Percentiles rank a stretch among this genome's conserved stretches.
These are phyloP conservation scores for Scaptomyza hsui DNA, from an alignment of 1,140 invertebrate genomes.

Conservation along the genomic window DNA sequence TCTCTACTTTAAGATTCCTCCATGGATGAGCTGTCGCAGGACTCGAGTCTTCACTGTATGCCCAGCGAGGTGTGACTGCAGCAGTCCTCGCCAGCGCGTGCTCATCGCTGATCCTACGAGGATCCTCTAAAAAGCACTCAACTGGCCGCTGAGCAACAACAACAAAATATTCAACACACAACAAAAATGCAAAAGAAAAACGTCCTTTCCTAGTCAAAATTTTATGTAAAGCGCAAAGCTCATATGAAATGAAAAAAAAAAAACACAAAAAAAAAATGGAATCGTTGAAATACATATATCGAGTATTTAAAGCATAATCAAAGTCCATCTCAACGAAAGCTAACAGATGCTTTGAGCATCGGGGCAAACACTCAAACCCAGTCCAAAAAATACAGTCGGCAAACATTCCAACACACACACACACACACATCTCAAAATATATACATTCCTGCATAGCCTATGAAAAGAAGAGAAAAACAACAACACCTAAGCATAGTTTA, in stretches of 20 bases:
- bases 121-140: conserved; percentile 9
- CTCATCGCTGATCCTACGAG: conserved; percentile 51
- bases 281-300: conserved; percentile 23
- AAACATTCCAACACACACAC: conserved; percentile 13
- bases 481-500: conserved; percentile 62
- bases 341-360: conserved; percentile 67
- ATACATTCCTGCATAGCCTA: conserved; percentile 72
- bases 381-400: conserved; percentile 33
- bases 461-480: conserved; percentile 16
- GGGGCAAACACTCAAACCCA: conserved; percentile 31
- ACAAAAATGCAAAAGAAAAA: conserved; percentile 42
- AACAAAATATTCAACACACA: not conserved
- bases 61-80: conserved; percentile 88
- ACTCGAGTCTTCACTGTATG: conserved; percentile 91
- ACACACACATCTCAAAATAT: conserved; percentile 34
- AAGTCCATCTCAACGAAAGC: conserved; percentile 43
- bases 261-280: conserved; percentile 2
- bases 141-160: conserved; percentile 14
- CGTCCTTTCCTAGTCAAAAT: conserved; percentile 84
- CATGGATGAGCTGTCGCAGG: conserved; percentile 92
- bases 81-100: conserved; percentile 69
- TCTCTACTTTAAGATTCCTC: conserved; percentile 87
- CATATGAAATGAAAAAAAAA: conserved; percentile 34
- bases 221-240: conserved; percentile 61
- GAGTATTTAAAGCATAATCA: conserved; percentile 32